Evolutionary conservation across 2,797 vertebrate genomes (phyloP).

Genomic region (Lagocephalus sceleratus): DNA sequence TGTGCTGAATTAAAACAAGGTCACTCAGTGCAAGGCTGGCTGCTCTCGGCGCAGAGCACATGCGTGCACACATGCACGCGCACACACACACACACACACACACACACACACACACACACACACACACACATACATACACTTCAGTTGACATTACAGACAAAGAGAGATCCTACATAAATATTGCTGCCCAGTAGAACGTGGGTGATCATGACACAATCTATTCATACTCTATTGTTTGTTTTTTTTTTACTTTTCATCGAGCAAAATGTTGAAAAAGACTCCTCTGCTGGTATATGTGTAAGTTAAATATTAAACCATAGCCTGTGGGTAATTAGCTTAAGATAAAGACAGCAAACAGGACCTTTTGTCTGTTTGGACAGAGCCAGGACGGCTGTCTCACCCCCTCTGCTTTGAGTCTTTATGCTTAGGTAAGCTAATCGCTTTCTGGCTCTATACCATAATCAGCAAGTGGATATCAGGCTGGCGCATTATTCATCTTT

Average conservation of each 20-base stretch:
- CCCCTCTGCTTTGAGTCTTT: not conserved
- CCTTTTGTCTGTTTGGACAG: not conserved
- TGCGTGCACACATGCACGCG: slow-evolving; percentile 1
- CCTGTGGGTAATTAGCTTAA: slow-evolving; percentile 1
- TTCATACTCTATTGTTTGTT: too few relatives aligned
- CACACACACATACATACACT: not conserved
- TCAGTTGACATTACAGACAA: not conserved
- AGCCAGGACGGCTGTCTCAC: not conserved
- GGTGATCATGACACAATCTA: too few relatives aligned
- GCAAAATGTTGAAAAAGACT: not conserved
- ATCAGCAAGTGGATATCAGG: not conserved
- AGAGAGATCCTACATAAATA: too few relatives aligned
- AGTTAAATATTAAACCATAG: not conserved
- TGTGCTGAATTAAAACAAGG: slow-evolving; percentile 71
- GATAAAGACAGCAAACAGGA: not conserved
- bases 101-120: slow-evolving; percentile 2
- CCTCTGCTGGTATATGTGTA: not conserved
- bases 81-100: too few relatives aligned
- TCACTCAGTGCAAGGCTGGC: slow-evolving; percentile 58
- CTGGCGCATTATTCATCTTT: not conserved
- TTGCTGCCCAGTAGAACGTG: too few relatives aligned
- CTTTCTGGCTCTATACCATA: not conserved
- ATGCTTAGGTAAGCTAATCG: not conserved
- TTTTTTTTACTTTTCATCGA: not conserved
- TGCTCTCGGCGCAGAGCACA: slow-evolving; percentile 19